Conservation (phyloP, 1,140 invertebrate species). For the Penaeus japonicus region DNA sequence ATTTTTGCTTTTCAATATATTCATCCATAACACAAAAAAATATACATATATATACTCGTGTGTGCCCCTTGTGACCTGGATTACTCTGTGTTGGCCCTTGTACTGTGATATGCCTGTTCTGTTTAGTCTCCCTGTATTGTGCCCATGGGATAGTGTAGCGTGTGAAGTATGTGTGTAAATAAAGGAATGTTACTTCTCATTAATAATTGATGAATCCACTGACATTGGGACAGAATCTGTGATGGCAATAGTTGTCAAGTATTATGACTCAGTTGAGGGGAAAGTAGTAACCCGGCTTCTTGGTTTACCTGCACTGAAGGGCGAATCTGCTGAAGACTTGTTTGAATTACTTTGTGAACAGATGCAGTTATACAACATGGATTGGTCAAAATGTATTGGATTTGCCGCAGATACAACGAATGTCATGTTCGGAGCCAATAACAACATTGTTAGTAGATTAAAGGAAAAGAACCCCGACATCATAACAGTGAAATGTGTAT, state of each 20-base stretch:
- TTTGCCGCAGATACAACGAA: constrained; percentile 15
- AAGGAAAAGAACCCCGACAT: constrained; percentile 7
- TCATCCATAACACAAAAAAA: too few species aligned
- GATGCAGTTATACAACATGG: not conserved
- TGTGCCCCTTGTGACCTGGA: too few species aligned
- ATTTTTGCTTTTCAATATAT: too few species aligned
- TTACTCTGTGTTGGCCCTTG: too few species aligned
- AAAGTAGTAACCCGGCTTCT: not conserved
- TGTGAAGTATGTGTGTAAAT: too few species aligned
- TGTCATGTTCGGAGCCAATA: constrained; percentile 19
- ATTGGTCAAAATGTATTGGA: not conserved
- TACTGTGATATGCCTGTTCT: too few species aligned
- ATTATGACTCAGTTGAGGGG: not conserved
- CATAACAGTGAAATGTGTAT: constrained; percentile 12
- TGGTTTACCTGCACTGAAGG: not conserved
- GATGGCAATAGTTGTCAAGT: not conserved
- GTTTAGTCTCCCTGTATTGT: too few species aligned
- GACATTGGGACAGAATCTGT: not conserved
- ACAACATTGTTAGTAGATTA: constrained; percentile 18
- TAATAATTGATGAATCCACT: not conserved
- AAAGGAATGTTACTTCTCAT: not conserved
- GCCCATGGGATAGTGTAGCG: too few species aligned
- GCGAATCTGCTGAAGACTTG: not conserved
- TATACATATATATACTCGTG: too few species aligned
- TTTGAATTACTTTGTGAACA: not conserved